A percentile compares a stretch with the other conserved stretches of the same genome.
These are phyloP conservation scores for Epinotia bilunana DNA, from an alignment of 2,888 invertebrate genomes.

Conservation along the genomic window DNA sequence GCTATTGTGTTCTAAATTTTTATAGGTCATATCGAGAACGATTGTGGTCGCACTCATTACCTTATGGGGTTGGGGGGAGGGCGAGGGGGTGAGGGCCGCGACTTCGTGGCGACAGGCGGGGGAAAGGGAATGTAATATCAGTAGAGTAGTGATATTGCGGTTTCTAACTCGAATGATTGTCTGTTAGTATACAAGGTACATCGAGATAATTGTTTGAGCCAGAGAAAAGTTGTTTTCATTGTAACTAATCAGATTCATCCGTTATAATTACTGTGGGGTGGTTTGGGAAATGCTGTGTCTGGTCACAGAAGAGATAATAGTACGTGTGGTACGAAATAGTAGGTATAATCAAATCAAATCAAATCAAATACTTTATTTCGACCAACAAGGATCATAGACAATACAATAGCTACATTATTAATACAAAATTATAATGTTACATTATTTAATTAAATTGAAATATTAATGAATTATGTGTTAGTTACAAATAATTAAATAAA, in stretches of 20 bases:
- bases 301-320: too few relatives aligned
- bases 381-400: too few relatives aligned
- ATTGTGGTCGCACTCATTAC: conserved; percentile 77
- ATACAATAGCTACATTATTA: too few relatives aligned
- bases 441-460: too few relatives aligned
- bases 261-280: neutral
- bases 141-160: conserved; percentile 80
- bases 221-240: conserved; percentile 1
- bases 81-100: conserved; percentile 60
- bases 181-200: conserved; percentile 54
- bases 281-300: too few relatives aligned
- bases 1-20: conserved; percentile 73
- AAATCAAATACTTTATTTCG: too few relatives aligned
- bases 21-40: conserved; percentile 75
- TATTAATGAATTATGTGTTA: too few relatives aligned
- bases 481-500: too few relatives aligned
- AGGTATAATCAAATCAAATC: too few relatives aligned
- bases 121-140: conserved; percentile 77
- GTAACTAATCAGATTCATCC: neutral
- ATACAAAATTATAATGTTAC: too few relatives aligned
- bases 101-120: conserved; percentile 72
- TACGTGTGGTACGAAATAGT: too few relatives aligned
- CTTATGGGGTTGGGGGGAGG: conserved; percentile 68
- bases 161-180: conserved; percentile 71
- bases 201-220: conserved; percentile 38